Evolutionary conservation across 1,140 invertebrate species (phyloP), one percentile per base, ranked within the genome.

Genomic region (Aradophagus sp.): DNA sequence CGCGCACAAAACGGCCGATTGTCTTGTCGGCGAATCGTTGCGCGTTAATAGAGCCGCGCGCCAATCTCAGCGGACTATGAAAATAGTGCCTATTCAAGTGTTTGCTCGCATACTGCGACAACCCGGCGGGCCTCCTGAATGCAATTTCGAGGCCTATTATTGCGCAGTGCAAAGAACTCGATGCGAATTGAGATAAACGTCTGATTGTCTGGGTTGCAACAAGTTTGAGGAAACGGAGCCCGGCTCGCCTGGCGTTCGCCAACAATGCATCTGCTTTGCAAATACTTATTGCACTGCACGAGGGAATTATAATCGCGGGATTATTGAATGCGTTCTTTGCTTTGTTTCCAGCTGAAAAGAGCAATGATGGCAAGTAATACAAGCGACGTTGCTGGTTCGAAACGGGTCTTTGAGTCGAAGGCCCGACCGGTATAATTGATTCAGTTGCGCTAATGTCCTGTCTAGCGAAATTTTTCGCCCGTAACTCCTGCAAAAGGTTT

Each of bases 131-230:
- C 32, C 16, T 17, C 59, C 55, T 47, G 0, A 68, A 44, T 50
- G 47, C 39, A 7, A 7, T 47, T 26, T 32, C 8, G 3, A 35
- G 44, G 48, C 45, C 38, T 47, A 62, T 61, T 59, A 47, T 19
- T 47, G 59, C 53, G 32, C 4, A 23, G 4, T 23, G 20, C 8
- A 23, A 8, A 23, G 20, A 48, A 66, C 56, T 68, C 66, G 50
- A 61, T 72, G 59, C 56, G 68, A 68, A 73, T 73, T 53, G 20
- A 50, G 67, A 69, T 74, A 75, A 77, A 69, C 58, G 69, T 61
- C 56, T 44, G 70, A 76, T 78, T 77, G 75, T 74, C 58, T 53
- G 69, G 74, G 72, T 73, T 71, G 42, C 53, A 58, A 68, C 36
- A 61, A 39, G 41, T 72, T 61, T 44, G 27, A 39, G 16, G 52